A percentile compares a stretch with the other conserved stretches of the same genome.
These are phyloP conservation scores for Aurelia coerulea DNA, from an alignment of 30 jellyfish, hydroid and myxozoan genomes.

Conservation along the genomic window DNA sequence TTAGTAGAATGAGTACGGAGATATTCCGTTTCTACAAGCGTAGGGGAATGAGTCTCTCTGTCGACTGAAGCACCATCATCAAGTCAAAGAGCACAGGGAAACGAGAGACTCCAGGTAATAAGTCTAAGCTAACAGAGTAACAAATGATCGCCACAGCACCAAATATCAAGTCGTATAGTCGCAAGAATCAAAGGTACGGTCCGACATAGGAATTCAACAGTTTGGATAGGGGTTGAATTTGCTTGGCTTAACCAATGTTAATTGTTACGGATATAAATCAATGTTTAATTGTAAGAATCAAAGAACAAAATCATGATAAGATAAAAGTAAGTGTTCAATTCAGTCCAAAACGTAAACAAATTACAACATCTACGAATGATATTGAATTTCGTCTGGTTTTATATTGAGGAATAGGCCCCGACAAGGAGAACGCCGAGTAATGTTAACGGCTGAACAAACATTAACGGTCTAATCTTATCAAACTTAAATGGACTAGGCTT, in stretches of 20 bases:
- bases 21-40: too few species aligned
- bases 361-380: not conserved
- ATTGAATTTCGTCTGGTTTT: not conserved
- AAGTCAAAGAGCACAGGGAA: too few species aligned
- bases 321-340: constrained; percentile 19
- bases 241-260: constrained; percentile 28
- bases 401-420: constrained; percentile 25
- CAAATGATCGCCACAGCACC: too few species aligned
- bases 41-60: too few species aligned
- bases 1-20: too few species aligned
- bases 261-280: constrained; percentile 41
- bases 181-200: too few species aligned
- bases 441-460: constrained; percentile 25
- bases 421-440: constrained; percentile 15
- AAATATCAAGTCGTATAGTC: too few species aligned
- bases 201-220: too few species aligned
- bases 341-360: constrained; percentile 31
- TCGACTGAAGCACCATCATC: too few species aligned
- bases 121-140: too few species aligned
- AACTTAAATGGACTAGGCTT: constrained; percentile 15
- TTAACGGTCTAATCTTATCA: constrained; percentile 17
- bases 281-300: constrained; percentile 1
- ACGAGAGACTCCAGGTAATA: too few species aligned
- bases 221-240: constrained; percentile 18
- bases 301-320: constrained; percentile 27